phyloP scores from a whole-genome alignment of 2,888 invertebrate species.

The Drosophila atripex region DNA sequence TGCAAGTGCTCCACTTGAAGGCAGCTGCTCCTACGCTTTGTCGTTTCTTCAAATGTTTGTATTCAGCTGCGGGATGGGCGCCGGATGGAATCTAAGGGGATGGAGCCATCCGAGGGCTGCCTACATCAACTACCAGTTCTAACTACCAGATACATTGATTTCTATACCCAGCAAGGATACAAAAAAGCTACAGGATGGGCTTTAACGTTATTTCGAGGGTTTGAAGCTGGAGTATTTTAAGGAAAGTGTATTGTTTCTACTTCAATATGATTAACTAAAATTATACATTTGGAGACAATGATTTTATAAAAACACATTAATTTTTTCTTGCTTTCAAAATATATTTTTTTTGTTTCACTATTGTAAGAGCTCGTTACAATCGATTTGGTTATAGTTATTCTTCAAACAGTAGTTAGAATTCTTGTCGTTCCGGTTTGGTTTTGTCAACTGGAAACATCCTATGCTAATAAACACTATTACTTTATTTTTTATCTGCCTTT shows the following conservation, averaged over 20 bases:
- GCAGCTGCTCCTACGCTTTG: constrained; percentile 48
- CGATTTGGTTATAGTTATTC: constrained; percentile 20
- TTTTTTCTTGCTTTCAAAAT: background rate
- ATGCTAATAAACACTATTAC: constrained; percentile 48
- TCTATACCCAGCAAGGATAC: constrained; percentile 45
- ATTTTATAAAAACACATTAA: background rate
- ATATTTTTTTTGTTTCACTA: constrained; percentile 3
- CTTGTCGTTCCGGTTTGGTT: constrained; percentile 47
- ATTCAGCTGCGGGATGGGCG: constrained; percentile 47
- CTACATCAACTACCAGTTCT: constrained; percentile 57
- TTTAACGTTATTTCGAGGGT: background rate
- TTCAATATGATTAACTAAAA: too few relatives aligned
- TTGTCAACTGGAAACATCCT: constrained; percentile 40
- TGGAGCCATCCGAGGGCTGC: constrained; percentile 37
- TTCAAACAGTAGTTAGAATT: constrained; percentile 15
- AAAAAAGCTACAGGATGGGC: background rate
- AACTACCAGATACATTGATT: constrained; percentile 67
- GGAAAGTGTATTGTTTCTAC: background rate
- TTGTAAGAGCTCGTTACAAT: constrained; percentile 16
- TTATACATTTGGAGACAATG: too few relatives aligned
- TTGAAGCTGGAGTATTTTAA: background rate
- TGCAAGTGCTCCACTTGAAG: constrained; percentile 45
- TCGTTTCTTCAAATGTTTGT: constrained; percentile 67
- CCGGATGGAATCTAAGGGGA: background rate
- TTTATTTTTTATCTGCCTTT: constrained; percentile 6